Evolutionary conservation across 2,797 vertebrate genomes (phyloP).

Genomic region (Chaetophractus vellerosus): DNA sequence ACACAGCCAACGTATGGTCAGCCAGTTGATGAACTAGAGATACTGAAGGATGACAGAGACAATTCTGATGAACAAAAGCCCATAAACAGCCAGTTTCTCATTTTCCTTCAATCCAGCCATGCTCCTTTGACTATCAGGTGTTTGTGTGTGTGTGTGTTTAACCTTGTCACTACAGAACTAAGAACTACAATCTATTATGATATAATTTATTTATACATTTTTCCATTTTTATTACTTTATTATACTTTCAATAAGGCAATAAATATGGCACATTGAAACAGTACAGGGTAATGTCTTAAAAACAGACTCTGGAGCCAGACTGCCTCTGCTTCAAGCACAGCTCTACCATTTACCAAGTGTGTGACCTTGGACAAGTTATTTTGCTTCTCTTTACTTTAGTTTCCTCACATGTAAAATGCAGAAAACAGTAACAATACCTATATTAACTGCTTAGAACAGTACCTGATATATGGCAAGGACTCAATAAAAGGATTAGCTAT

Average conservation of each 20-base stretch:
- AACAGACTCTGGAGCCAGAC: neutral
- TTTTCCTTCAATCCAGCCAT: neutral
- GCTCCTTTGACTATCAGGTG: neutral
- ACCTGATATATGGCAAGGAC: neutral
- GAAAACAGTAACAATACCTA: neutral
- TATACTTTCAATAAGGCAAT: neutral
- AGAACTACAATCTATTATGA: neutral
- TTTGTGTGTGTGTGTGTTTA: no score
- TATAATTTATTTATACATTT: neutral
- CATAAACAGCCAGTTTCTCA: rapidly evolving
- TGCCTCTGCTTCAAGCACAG: neutral
- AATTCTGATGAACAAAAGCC: rapidly evolving
- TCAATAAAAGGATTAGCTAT: neutral
- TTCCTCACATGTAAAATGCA: neutral
- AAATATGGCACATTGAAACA: neutral
- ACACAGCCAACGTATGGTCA: rapidly evolving
- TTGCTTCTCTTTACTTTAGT: neutral
- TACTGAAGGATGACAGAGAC: no score
- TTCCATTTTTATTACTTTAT: neutral
- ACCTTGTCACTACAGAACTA: neutral
- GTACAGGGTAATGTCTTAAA: neutral
- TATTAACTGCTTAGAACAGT: neutral
- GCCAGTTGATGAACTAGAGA: neutral
- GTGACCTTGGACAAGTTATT: neutral
- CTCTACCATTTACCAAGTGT: no score